phyloP scores from a whole-genome alignment of 2,797 vertebrate genomes.

The Urosaurus nigricauda region DNA sequence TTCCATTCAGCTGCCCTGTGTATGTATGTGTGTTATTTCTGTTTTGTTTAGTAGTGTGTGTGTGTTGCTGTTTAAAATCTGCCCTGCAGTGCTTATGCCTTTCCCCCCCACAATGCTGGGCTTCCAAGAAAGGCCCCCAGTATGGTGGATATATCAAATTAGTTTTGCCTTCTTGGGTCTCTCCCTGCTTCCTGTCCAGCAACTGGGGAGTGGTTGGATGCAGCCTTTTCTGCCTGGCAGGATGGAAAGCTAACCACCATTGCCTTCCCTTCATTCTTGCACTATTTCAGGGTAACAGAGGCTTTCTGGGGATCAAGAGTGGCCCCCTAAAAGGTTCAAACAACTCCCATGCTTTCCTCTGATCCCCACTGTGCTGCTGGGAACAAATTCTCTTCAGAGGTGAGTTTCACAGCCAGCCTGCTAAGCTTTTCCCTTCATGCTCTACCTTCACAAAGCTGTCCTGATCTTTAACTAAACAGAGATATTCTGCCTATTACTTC shows the following conservation, averaged over 20 bases:
- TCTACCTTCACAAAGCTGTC: neutral
- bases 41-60: neutral
- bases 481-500: neutral
- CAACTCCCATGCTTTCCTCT: neutral
- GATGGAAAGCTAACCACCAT: too few species aligned
- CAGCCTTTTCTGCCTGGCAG: too few species aligned
- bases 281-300: neutral
- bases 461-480: too few species aligned
- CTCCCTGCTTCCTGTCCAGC: neutral
- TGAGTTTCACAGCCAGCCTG: too few species aligned
- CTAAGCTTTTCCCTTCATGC: too few species aligned
- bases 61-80: neutral
- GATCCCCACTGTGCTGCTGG: neutral
- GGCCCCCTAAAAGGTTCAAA: neutral
- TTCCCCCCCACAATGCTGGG: neutral
- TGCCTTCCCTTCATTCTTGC: neutral
- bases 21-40: neutral
- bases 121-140: neutral
- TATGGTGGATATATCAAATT: neutral
- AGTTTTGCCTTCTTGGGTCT: neutral
- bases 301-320: neutral
- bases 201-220: neutral
- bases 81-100: neutral
- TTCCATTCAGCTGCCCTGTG: conserved; percentile 8
- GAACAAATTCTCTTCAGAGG: neutral